phyloP scores from a whole-genome alignment of 2,113 vertebrate genomes.

The Labeo catla region DNA sequence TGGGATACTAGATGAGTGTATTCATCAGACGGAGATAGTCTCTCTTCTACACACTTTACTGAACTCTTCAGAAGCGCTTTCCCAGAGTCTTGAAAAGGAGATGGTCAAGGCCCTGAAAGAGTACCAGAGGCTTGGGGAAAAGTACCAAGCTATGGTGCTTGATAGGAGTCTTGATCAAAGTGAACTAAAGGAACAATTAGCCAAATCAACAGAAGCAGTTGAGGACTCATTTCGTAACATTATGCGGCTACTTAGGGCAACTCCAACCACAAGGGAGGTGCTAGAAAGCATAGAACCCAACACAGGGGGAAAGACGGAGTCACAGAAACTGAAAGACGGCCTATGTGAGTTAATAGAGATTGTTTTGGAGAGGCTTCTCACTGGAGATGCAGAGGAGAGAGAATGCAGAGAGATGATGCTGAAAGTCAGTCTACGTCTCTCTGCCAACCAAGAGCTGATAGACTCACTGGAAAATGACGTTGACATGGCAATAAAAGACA shows the following conservation, averaged over 20 bases:
- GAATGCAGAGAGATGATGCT: constrained; percentile 63
- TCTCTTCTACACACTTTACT: constrained; percentile 63
- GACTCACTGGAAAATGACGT: constrained; percentile 67
- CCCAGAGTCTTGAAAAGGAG: constrained; percentile 55
- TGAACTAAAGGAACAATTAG: neutral
- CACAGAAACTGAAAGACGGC: constrained; percentile 66
- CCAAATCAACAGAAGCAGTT: constrained; percentile 50
- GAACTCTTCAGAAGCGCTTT: constrained; percentile 28
- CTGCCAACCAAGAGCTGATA: constrained; percentile 60
- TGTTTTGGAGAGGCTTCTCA: constrained; percentile 75
- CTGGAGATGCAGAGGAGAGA: constrained; percentile 71
- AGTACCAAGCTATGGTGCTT: constrained; percentile 19
- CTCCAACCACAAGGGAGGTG: constrained; percentile 56
- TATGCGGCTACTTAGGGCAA: constrained; percentile 70
- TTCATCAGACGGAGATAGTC: constrained; percentile 71
- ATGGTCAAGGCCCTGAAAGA: constrained; percentile 59
- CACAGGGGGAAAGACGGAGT: neutral
- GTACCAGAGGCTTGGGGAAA: constrained; percentile 66
- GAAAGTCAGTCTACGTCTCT: constrained; percentile 57
- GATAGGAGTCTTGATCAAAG: neutral
- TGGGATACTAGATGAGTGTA: constrained; percentile 76
- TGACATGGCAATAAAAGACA: constrained; percentile 48
- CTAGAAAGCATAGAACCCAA: constrained; percentile 50
- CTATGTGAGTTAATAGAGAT: constrained; percentile 76
- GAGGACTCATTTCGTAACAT: constrained; percentile 73